A percentile compares a stretch with the other conserved stretches of the same genome.
Conservation (phyloP, 2,113 vertebrate species). For the Manacus vitellinus region DNA sequence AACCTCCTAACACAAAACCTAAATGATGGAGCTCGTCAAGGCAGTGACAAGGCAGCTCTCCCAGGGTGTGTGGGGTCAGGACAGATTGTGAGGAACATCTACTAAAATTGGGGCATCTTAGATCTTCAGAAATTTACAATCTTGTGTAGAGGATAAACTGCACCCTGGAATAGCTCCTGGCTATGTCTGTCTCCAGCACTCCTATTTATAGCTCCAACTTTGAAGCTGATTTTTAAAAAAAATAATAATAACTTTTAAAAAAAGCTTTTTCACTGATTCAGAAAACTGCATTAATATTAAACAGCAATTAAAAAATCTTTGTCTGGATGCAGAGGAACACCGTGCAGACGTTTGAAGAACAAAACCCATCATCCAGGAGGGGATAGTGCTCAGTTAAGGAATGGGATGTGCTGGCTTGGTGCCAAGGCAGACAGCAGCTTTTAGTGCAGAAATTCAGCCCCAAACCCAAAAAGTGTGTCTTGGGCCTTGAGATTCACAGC, state of each 20-base stretch:
- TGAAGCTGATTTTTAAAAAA: neutral
- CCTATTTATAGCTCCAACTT: neutral
- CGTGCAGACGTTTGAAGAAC: neutral
- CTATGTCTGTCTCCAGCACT: neutral
- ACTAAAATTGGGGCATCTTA: neutral
- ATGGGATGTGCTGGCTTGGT: neutral
- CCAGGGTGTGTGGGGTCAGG: neutral
- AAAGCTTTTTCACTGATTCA: neutral
- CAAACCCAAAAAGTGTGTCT: neutral
- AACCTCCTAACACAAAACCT: neutral
- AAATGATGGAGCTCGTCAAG: neutral
- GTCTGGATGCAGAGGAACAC: neutral
- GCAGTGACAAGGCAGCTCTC: neutral
- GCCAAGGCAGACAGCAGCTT: neutral
- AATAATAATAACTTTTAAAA: neutral
- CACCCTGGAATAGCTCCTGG: neutral
- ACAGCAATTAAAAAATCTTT: neutral
- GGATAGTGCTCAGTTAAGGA: neutral
- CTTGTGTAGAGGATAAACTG: neutral
- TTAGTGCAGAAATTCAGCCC: neutral
- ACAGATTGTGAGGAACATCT: neutral
- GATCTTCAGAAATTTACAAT: neutral
- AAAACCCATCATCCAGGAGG: neutral
- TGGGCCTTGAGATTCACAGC: neutral
- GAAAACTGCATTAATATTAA: neutral